These are phyloP conservation scores for Rhagoletis pomonella DNA, from an alignment of 1,140 invertebrate genomes.

Conservation along the genomic window DNA sequence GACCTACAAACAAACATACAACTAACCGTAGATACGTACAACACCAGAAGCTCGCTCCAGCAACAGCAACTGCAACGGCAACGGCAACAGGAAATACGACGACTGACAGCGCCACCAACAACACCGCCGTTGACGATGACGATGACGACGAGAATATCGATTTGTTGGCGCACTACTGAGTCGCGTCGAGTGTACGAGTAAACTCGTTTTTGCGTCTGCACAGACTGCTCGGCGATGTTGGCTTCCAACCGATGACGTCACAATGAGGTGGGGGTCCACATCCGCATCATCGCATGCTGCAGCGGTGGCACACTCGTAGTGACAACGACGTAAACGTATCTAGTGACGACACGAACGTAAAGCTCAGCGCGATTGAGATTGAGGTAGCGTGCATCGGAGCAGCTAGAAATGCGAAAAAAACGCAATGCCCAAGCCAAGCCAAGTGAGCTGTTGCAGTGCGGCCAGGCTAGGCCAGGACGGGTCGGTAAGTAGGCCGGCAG, in stretches of 20 bases:
- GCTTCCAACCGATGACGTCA: constrained; percentile 62
- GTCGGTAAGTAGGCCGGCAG: not conserved
- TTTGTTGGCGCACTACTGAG: constrained; percentile 43
- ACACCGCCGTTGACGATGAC: not conserved
- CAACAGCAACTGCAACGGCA: not conserved
- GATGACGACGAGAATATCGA: not conserved
- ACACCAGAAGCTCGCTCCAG: too few species aligned
- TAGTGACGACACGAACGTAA: not conserved
- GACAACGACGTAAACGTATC: not conserved
- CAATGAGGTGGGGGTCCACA: constrained; percentile 58
- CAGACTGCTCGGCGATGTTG: constrained; percentile 41
- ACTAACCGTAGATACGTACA: too few species aligned
- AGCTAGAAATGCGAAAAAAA: not conserved
- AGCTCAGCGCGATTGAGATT: not conserved
- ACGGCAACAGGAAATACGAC: constrained; percentile 20
- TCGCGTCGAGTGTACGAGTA: constrained; percentile 9
- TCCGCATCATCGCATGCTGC: not conserved
- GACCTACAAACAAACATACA: too few species aligned
- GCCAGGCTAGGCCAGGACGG: not conserved
- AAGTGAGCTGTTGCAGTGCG: constrained; percentile 58
- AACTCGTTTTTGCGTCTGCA: constrained; percentile 52
- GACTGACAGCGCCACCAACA: not conserved
- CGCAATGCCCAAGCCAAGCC: not conserved
- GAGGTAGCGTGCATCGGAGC: not conserved
- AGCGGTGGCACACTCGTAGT: not conserved